Percentiles rank a stretch among this genome's conserved stretches.
Evolutionary conservation across 2,888 invertebrate genomes (phyloP).

Genomic region (Hirtodrosophila histrioides): DNA sequence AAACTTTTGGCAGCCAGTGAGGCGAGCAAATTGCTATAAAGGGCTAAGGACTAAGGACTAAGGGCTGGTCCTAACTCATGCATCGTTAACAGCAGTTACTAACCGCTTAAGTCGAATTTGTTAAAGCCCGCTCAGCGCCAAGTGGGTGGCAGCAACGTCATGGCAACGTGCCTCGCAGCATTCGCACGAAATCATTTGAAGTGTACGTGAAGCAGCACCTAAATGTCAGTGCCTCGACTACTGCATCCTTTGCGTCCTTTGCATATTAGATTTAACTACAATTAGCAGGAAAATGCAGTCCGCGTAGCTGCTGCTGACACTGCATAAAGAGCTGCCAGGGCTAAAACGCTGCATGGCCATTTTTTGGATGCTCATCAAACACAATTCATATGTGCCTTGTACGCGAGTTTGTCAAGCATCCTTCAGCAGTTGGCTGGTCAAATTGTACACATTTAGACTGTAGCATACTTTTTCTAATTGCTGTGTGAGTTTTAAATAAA

Average conservation of each 20-base stretch:
- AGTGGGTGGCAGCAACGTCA: slow-evolving; percentile 19
- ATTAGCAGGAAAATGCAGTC: slow-evolving; percentile 48
- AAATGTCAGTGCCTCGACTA: slow-evolving; percentile 7
- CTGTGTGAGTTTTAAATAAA: slow-evolving; percentile 1
- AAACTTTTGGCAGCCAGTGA: slow-evolving; percentile 57
- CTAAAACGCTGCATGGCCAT: not conserved
- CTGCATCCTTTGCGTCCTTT: slow-evolving; percentile 24
- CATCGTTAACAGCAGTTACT: slow-evolving; percentile 49
- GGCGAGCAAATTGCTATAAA: slow-evolving; percentile 16
- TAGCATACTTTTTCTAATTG: slow-evolving; percentile 18
- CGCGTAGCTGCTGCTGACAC: slow-evolving; percentile 23
- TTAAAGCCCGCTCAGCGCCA: slow-evolving; percentile 10
- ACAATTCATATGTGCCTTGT: not conserved
- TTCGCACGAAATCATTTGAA: slow-evolving; percentile 14
- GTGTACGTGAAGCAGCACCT: slow-evolving; percentile 26
- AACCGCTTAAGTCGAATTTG: slow-evolving; percentile 25
- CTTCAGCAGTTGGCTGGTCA: not conserved
- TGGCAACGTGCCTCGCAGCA: slow-evolving; percentile 21
- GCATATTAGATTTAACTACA: slow-evolving; percentile 57
- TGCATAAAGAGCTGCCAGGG: slow-evolving; percentile 28
- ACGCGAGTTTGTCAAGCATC: not conserved
- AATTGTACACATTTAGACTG: slow-evolving; percentile 8
- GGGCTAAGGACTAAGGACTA: slow-evolving; percentile 10
- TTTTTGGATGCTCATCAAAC: slow-evolving; percentile 2
- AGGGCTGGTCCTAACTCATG: slow-evolving; percentile 31